These are phyloP conservation scores for Oostethus manadensis DNA, from an alignment of 2,113 vertebrate species.

Conservation along the genomic window DNA sequence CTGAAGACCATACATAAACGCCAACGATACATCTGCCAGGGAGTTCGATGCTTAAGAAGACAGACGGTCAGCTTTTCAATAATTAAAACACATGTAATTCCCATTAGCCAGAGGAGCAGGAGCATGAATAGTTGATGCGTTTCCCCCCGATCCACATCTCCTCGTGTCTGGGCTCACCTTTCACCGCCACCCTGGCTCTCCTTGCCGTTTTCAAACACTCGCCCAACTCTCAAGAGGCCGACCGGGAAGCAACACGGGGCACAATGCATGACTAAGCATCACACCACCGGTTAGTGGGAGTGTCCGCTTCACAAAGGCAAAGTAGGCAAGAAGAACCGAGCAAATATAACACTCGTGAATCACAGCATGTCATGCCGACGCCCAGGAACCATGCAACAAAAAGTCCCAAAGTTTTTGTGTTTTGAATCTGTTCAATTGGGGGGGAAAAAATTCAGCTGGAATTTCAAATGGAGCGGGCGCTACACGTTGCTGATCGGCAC, in stretches of 20 bases:
- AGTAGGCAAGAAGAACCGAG: background rate
- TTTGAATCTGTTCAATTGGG: too few relatives aligned
- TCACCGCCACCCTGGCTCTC: slow-evolving; percentile 30
- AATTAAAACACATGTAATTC: slow-evolving; percentile 76
- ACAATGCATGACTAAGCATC: slow-evolving; percentile 44
- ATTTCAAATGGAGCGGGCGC: too few relatives aligned
- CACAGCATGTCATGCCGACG: too few relatives aligned
- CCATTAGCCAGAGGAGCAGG: slow-evolving; percentile 64
- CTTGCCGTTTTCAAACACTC: background rate
- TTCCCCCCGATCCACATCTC: slow-evolving; percentile 35
- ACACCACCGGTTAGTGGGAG: slow-evolving; percentile 47
- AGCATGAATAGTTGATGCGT: slow-evolving; percentile 73
- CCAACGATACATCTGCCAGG: slow-evolving; percentile 54
- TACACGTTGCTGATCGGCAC: too few relatives aligned
- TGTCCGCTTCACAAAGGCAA: slow-evolving; percentile 25
- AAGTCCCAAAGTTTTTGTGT: too few relatives aligned
- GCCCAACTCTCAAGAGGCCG: background rate
- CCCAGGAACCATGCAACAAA: too few relatives aligned
- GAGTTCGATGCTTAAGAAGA: slow-evolving; percentile 52
- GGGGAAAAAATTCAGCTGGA: too few relatives aligned
- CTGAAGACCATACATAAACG: slow-evolving; percentile 48
- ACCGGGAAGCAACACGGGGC: slow-evolving; percentile 21
- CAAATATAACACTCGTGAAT: too few relatives aligned
- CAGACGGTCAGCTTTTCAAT: slow-evolving; percentile 72
- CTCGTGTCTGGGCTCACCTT: slow-evolving; percentile 45